Evolutionary conservation across 1,140 invertebrate genomes (phyloP).

Genomic region (Araneus ventricosus): DNA sequence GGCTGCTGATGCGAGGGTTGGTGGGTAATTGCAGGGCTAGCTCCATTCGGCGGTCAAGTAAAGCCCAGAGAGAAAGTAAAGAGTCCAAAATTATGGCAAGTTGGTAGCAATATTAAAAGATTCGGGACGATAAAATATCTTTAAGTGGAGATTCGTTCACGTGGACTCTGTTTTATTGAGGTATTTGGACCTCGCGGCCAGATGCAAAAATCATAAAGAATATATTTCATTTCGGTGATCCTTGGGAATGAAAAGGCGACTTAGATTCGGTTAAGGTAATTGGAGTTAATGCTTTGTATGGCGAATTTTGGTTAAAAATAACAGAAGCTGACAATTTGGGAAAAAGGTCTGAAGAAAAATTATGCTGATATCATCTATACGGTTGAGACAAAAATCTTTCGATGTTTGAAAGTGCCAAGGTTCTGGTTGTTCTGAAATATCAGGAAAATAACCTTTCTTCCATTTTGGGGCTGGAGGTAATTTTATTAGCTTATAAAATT

Average conservation of each 20-base stretch:
- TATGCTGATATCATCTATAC: no score
- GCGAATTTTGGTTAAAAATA: no score
- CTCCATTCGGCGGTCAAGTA: not conserved
- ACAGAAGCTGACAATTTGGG: no score
- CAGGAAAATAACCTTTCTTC: no score
- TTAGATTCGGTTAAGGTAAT: no score
- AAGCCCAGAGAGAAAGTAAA: not conserved
- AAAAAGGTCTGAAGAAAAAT: no score
- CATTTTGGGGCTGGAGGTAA: no score
- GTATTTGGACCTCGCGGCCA: not conserved
- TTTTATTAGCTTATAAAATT: no score
- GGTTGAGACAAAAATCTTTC: no score
- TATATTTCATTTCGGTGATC: not conserved
- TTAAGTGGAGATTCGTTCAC: not conserved
- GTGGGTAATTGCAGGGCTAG: not conserved
- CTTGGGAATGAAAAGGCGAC: not conserved
- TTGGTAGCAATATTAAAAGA: not conserved
- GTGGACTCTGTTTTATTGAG: not conserved
- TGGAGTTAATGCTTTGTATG: no score
- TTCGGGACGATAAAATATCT: not conserved
- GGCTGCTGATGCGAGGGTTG: not conserved
- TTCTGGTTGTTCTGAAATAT: no score
- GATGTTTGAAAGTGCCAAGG: no score
- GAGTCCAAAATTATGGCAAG: slow-evolving; percentile 15
- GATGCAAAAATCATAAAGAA: not conserved